Conservation (phyloP, 1,140 invertebrate species). For the Proales similis region DNA sequence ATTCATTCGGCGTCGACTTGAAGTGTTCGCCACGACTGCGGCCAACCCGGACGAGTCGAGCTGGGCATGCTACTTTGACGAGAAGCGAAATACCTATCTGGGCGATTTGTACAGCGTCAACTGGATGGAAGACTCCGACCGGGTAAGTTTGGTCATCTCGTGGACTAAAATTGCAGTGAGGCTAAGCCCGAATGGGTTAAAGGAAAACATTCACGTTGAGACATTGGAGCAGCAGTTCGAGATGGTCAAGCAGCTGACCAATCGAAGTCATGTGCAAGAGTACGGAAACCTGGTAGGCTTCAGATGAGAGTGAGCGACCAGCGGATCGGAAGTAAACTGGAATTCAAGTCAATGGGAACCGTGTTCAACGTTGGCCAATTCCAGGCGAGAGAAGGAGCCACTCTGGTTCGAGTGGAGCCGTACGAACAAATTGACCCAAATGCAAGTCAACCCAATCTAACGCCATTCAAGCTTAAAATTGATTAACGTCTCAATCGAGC, state of each 20-base stretch:
- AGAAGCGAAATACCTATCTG: conserved; percentile 55
- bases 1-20: conserved; percentile 39
- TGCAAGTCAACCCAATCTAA: neutral
- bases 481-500: neutral
- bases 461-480: neutral
- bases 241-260: conserved; percentile 59
- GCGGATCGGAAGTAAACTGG: neutral
- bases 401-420: no score
- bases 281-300: conserved; percentile 55
- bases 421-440: no score
- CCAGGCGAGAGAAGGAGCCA: conserved; percentile 12
- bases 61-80: conserved; percentile 60
- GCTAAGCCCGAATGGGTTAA: conserved; percentile 37
- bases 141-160: conserved; percentile 44
- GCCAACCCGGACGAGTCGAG: conserved; percentile 60
- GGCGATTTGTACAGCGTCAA: conserved; percentile 62
- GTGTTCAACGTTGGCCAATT: conserved; percentile 11
- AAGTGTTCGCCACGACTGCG: conserved; percentile 64
- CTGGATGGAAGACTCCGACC: conserved; percentile 63
- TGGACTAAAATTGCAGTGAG: conserved; percentile 7
- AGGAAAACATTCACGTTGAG: conserved; percentile 57
- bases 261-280: conserved; percentile 59
- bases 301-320: neutral
- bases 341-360: neutral
- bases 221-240: conserved; percentile 58